Base-by-base conservation (phyloP, 2,797 vertebrate genomes). In the Hyperoplus lanceolatus region DNA sequence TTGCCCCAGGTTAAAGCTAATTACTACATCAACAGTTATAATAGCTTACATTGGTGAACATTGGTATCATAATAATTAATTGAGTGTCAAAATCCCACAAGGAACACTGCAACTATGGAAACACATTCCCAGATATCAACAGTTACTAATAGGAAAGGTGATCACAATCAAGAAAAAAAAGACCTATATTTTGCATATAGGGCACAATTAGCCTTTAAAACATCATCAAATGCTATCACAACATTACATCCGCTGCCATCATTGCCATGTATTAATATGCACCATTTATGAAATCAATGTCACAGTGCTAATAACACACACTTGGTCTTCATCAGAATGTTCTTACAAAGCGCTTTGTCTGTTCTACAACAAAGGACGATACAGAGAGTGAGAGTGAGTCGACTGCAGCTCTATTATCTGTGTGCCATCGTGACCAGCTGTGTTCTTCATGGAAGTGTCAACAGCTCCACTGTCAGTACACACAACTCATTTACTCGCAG, bases 331-430 rank as follows among this genome's bases (percentile, higher is more conserved):
- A 82, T 88, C 78, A 55, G 42, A 74, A 77, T 56, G 78, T 9
- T 74, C 55, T 75, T 8, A 87, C 80, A 81, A 84, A 87, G 73
- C 42, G 6, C 77, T 85, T 81, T 87, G 81, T 85, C 62, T 88
- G 76, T 18, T 71, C 48, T 15, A 42, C 73, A 74, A 85, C 82
- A 85, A 87, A 83, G 65, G 59, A 63, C 46, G 75, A 70, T 39
- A 18, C 73, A 65, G 72, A 81, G 70, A 77, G 75, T 4, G 63
- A 87, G 71, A 7, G 50, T 29, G 29, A 29, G 29, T 29, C 29
- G 29, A 73, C 78, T 81, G 76, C 60, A 0, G 84, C 82, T 88
- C 82, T 70, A 81, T 90, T 89, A 81, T 85, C 65, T 16, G 77
- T 21, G 73, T 75, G 75, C 79, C 75, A 78, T 85, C 87, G 76